phyloP scores from a whole-genome alignment of 2,113 vertebrate species.

The Aspiorhynchus laticeps region DNA sequence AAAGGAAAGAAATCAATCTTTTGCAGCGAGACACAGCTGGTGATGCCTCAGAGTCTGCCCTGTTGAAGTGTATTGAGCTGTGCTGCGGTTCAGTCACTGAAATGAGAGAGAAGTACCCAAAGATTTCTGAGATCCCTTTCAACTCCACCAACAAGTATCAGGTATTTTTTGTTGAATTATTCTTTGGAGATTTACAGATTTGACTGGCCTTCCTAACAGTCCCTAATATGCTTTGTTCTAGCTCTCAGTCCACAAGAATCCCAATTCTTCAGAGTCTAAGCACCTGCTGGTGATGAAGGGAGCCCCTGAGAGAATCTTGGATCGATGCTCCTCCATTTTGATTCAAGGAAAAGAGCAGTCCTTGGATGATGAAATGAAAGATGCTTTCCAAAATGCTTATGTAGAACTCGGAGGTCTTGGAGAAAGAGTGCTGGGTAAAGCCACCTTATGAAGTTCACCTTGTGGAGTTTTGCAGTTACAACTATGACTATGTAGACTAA shows the following conservation, averaged over 20 bases:
- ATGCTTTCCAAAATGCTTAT: constrained; percentile 88
- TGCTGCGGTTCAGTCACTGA: constrained; percentile 86
- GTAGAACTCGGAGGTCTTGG: constrained; percentile 88
- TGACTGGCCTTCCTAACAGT: not conserved
- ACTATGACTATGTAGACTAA: not conserved
- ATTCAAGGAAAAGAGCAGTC: constrained; percentile 84
- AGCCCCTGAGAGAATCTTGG: constrained; percentile 89
- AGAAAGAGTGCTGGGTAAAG: constrained; percentile 85
- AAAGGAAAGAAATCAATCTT: not conserved
- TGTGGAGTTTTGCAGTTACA: not conserved
- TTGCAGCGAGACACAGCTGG: constrained; percentile 85
- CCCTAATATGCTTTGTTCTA: constrained; percentile 54
- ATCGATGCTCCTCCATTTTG: constrained; percentile 86
- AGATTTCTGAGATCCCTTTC: constrained; percentile 89
- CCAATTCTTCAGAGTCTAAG: constrained; percentile 71
- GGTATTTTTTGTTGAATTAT: constrained; percentile 65
- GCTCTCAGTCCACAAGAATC: constrained; percentile 89
- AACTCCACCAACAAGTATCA: constrained; percentile 97
- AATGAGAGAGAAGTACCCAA: constrained; percentile 84
- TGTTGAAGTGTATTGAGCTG: constrained; percentile 91
- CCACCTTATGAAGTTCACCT: not conserved
- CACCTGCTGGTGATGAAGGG: constrained; percentile 92
- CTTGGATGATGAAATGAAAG: constrained; percentile 86
- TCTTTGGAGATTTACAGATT: constrained; percentile 13
- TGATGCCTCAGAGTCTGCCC: constrained; percentile 90